Evolutionary conservation across 2,113 vertebrate species (phyloP), one percentile per base, ranked within the genome.

Genomic region (Sterrhoptilus dennistouni): DNA sequence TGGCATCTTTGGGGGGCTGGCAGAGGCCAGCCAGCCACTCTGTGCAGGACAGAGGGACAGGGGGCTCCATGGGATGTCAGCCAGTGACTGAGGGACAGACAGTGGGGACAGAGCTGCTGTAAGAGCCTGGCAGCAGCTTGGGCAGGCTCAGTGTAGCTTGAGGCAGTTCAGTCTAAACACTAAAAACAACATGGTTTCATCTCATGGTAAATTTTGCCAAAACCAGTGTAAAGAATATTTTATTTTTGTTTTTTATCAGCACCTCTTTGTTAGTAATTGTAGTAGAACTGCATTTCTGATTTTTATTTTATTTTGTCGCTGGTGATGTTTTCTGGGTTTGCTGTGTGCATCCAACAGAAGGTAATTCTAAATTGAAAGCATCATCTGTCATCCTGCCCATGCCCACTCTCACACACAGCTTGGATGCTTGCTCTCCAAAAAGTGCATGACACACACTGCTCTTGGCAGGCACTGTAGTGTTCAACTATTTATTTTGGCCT

Each of bases 321-420:
- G 50, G 93, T 3, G 10, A 31, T 88, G 60, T 95, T 90, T 90
- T 81, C 89, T 96, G 94, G 90, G 71, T 94, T 92, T 94, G 74
- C 92, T 70, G 74, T 78, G 44, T 70, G 60, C 87, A 63, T 81
- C 89, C 93, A 90, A 93, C 94, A 98, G 94, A 97, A 98, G 89
- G 93, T 96, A 97, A 90, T 81, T 31, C 84, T 75, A 47, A 81
- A 87, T 19, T 20, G 70, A 83, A 91, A 54, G 64, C 74, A 35
- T 96, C 93, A 68, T 87, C 92, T 89, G 69, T 44, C 85, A 88
- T 74, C 63, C 56, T 90, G 36, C 74, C 81, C 74, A 11, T 94
- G 70, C 88, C 64, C 49, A 50, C 59, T 82, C 57, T 90, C 56
- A 38, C 81, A 63, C 10, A 50, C 36, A 61, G 82, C 81, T 90